Evolutionary conservation across 2,113 vertebrate genomes (phyloP), one percentile per base, ranked within the genome.

Genomic region (Datnioides undecimradiatus): DNA sequence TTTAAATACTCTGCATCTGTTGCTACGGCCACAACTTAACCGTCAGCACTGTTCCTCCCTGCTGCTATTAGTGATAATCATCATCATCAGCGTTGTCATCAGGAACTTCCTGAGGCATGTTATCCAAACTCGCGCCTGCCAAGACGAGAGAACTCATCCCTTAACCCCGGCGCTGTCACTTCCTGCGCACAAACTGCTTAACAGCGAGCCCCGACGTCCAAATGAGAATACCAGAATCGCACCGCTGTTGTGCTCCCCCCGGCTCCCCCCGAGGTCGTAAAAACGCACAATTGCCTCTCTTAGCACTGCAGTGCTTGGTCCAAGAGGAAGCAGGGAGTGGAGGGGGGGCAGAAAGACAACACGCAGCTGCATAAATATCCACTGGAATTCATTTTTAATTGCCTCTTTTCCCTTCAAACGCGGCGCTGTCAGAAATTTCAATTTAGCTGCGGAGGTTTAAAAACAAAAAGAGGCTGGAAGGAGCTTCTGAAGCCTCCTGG

Each of bases 341-440:
- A 3, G 45, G n/a, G 13, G 2, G 17, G 14, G n/a, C 33, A 55
- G 21, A 9, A 29, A 29, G 11, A 33, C 25, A 64, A 68, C 36
- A 65, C 4, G 51, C 88, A 91, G 86, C 88, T 87, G 84, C 82
- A 63, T 62, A 82, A 90, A 91, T 83, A 90, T 80, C 73, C 84
- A 74, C 9, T 58, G 55, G 79, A 87, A 63, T 84, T 80, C 23
- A 73, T 73, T 78, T 81, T 86, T 87, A 91, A 86, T 89, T 83
- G 76, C 66, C 34, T 73, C 38, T 55, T 60, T 41, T 76, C 58
- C 75, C 73, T 88, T 80, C 67, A 73, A 83, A 87, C 69, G 6
- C 10, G 4, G 17, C 43, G 5, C 73, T 23, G 76, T 84, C 71
- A 87, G 73, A 83, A 62, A 41, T 76, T 73, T 87, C 70, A 80